A percentile compares a stretch with the other conserved stretches of the same genome.
phyloP scores from a whole-genome alignment of 2,113 vertebrate species.

The Prunella himalayana region DNA sequence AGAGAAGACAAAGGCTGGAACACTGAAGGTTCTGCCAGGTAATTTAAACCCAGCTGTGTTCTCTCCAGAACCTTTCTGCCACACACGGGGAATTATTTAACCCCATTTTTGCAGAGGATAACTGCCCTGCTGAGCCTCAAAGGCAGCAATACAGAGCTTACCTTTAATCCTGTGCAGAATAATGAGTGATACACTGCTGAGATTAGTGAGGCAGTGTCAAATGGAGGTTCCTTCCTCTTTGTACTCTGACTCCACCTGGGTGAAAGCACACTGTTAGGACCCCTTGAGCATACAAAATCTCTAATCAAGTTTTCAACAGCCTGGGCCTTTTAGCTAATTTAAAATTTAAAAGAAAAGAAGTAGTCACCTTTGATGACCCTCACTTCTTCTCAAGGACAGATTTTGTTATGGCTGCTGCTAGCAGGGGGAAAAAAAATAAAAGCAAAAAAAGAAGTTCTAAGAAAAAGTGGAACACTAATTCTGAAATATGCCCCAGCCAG shows the following conservation, averaged over 20 bases:
- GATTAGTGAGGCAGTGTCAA: neutral
- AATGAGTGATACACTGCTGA: neutral
- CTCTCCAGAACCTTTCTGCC: neutral
- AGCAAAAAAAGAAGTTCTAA: neutral
- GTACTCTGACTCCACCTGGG: neutral
- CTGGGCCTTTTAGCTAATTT: neutral
- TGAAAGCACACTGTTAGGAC: neutral
- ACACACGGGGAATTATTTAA: slow-evolving; percentile 1
- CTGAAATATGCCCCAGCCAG: neutral
- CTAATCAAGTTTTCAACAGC: neutral
- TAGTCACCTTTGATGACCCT: neutral
- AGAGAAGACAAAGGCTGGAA: neutral
- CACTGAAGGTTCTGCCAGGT: neutral
- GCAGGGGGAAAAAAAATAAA: neutral
- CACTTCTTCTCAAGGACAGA: neutral
- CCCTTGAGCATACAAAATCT: neutral
- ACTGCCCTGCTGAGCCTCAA: neutral
- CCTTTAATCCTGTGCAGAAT: slow-evolving; percentile 44
- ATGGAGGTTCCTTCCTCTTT: neutral
- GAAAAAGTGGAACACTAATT: neutral
- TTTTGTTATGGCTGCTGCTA: neutral
- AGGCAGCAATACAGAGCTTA: neutral
- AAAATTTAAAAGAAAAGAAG: neutral
- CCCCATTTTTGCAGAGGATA: neutral
- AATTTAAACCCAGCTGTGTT: neutral